Conservation (phyloP, 1,140 invertebrate genomes). For the Drosophila melanogaster region DNA sequence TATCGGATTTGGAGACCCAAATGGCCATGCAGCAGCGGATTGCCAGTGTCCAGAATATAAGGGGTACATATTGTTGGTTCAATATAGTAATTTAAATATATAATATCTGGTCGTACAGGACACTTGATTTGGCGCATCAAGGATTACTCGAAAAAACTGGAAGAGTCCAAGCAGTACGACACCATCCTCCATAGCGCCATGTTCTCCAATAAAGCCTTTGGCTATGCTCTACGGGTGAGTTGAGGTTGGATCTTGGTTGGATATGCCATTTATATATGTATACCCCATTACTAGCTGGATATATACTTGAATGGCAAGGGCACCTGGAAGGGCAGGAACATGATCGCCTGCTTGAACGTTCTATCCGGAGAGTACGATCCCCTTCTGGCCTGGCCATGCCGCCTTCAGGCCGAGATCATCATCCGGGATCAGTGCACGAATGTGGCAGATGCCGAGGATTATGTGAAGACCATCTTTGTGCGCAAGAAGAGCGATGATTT, state of each 20-base stretch:
- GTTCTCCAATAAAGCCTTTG: constrained; percentile 89
- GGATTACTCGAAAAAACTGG: constrained; percentile 87
- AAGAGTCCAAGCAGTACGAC: constrained; percentile 88
- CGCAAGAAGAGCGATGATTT: constrained; percentile 85
- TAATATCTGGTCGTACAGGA: constrained; percentile 71
- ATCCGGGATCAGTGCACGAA: constrained; percentile 87
- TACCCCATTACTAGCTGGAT: constrained; percentile 85
- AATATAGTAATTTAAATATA: background rate
- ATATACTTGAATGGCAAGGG: constrained; percentile 89
- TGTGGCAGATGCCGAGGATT: constrained; percentile 85
- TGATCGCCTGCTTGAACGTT: constrained; percentile 88
- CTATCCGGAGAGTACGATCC: constrained; percentile 89
- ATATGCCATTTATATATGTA: background rate
- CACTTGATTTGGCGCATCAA: constrained; percentile 89
- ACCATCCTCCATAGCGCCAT: constrained; percentile 87
- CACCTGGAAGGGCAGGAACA: constrained; percentile 89
- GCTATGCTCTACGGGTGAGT: constrained; percentile 89
- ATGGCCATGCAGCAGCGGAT: constrained; percentile 77
- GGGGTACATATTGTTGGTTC: constrained; percentile 47
- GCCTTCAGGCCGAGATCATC: constrained; percentile 87
- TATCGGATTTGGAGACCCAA: constrained; percentile 76
- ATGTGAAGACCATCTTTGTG: constrained; percentile 84
- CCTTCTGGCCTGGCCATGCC: constrained; percentile 89
- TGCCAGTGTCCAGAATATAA: constrained; percentile 67
- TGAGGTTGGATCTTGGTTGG: background rate